Percentiles rank a stretch among this genome's conserved stretches.
These are phyloP conservation scores for Cistogaster globosa DNA, from an alignment of 2,888 invertebrate species.

Conservation along the genomic window DNA sequence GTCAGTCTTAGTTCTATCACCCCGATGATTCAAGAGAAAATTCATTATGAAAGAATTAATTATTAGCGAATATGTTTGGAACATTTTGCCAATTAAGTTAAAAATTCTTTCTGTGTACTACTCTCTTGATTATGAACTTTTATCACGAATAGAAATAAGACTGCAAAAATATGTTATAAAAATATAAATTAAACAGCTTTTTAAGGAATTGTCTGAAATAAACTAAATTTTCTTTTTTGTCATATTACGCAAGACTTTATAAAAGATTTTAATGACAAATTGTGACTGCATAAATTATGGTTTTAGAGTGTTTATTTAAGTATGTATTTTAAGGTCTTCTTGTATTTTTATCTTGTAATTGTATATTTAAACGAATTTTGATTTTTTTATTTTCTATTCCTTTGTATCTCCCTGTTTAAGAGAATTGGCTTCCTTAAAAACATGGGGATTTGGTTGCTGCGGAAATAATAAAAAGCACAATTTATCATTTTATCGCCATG, in stretches of 20 bases:
- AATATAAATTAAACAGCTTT: conserved; percentile 36
- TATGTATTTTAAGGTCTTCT: conserved; percentile 2
- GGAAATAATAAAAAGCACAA: conserved; percentile 52
- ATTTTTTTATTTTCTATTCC: conserved; percentile 18
- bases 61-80: too few relatives aligned
- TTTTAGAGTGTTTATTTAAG: conserved; percentile 73
- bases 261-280: conserved; percentile 81
- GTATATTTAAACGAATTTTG: conserved; percentile 13
- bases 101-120: conserved; percentile 14
- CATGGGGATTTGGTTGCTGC: conserved; percentile 20
- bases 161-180: neutral
- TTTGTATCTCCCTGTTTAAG: conserved; percentile 18
- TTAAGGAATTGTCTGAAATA: conserved; percentile 58
- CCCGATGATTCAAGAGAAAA: too few relatives aligned
- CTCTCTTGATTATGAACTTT: neutral
- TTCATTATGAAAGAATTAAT: too few relatives aligned
- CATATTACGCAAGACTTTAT: conserved; percentile 66
- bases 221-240: conserved; percentile 53
- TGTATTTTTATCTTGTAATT: conserved; percentile 58
- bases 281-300: conserved; percentile 81
- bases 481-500: conserved; percentile 63
- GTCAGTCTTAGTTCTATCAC: too few relatives aligned
- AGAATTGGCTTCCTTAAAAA: conserved; percentile 11
- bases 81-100: neutral
- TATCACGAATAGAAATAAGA: neutral